A percentile compares a stretch with the other conserved stretches of the same genome.
Evolutionary conservation across 2,888 invertebrate species (phyloP).

Genomic region (Sarcophaga carnaria): DNA sequence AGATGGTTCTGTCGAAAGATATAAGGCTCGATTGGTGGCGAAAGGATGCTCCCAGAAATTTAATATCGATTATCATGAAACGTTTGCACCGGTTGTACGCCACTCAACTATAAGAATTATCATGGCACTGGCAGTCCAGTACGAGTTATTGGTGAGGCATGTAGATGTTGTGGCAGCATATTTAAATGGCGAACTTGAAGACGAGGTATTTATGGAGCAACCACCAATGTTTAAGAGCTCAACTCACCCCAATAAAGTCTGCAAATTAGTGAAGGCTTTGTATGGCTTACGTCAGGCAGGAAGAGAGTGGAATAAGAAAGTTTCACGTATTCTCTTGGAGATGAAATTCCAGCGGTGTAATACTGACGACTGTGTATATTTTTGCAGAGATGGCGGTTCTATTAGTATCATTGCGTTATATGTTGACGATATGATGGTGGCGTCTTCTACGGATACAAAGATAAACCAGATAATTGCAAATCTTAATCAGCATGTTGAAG

Average conservation of each 20-base stretch:
- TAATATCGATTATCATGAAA: constrained; percentile 65
- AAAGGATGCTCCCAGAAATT: constrained; percentile 65
- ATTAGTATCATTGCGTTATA: constrained; percentile 44
- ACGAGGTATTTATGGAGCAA: constrained; percentile 65
- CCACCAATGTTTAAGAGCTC: constrained; percentile 49
- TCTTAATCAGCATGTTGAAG: constrained; percentile 50
- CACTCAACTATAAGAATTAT: constrained; percentile 62
- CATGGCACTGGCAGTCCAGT: constrained; percentile 58
- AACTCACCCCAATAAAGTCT: constrained; percentile 40
- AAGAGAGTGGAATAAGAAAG: constrained; percentile 54
- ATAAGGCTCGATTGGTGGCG: constrained; percentile 57
- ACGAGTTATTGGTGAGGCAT: constrained; percentile 54
- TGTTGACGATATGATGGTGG: constrained; percentile 2
- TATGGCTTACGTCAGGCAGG: constrained; percentile 57
- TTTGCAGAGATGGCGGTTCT: constrained; percentile 27
- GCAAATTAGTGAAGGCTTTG: constrained; percentile 61
- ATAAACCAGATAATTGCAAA: constrained; percentile 37
- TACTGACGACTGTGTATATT: constrained; percentile 52
- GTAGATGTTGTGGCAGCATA: constrained; percentile 64
- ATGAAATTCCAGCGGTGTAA: constrained; percentile 43
- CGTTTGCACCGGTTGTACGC: constrained; percentile 1
- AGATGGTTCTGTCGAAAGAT: constrained; percentile 54
- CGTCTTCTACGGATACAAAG: constrained; percentile 22
- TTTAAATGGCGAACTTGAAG: constrained; percentile 59
- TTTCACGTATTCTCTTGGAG: constrained; percentile 32